Evolutionary conservation across 1,140 invertebrate genomes (phyloP).

Genomic region (Schlechtendalia chinensis): DNA sequence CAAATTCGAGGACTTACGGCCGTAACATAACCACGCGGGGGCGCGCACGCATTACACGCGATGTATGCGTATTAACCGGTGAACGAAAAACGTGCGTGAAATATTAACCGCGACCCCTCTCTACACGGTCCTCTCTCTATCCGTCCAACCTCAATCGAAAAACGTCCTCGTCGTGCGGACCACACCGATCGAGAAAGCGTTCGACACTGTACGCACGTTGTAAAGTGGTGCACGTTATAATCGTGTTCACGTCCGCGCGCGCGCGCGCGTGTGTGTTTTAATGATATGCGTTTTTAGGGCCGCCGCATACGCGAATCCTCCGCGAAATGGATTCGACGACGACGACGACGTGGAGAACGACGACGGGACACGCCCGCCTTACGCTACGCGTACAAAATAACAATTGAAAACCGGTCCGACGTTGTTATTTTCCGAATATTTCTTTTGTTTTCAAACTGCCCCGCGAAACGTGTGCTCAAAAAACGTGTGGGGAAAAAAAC

Average conservation of each 20-base stretch:
- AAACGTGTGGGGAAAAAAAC: no score
- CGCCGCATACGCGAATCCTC: not conserved
- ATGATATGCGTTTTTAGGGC: slow-evolving; percentile 20
- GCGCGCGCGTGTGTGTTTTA: slow-evolving; percentile 1
- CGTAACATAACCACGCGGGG: no score
- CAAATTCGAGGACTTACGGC: not conserved
- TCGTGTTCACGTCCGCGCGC: not conserved
- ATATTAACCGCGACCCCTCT: not conserved
- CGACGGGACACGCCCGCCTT: not conserved
- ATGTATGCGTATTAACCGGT: not conserved
- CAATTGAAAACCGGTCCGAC: no score
- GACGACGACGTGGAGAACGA: not conserved
- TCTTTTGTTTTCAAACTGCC: no score
- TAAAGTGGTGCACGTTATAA: not conserved
- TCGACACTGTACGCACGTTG: no score
- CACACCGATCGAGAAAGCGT: slow-evolving; percentile 14
- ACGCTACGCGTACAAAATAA: not conserved
- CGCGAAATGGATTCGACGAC: not conserved
- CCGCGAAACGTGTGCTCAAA: slow-evolving; percentile 30
- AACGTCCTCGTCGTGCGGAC: no score
- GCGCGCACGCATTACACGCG: no score
- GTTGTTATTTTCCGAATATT: no score
- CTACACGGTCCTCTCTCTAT: no score
- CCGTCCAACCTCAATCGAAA: not conserved
- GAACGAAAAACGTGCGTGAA: slow-evolving; percentile 10